Conservation (phyloP, 2,113 vertebrate genomes). For the Engraulis encrasicolus region DNA sequence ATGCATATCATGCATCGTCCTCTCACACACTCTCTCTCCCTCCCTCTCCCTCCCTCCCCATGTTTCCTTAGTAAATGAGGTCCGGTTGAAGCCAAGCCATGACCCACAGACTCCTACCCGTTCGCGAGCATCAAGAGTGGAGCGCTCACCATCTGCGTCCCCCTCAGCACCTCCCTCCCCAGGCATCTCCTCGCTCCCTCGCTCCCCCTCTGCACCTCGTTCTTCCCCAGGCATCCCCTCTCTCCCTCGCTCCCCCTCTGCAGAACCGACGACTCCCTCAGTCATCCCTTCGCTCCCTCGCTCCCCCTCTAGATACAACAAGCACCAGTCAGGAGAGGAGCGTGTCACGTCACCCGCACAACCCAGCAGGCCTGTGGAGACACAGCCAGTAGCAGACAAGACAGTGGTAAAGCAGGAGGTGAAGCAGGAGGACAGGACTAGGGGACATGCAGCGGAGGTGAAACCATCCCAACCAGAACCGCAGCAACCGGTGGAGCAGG, state of each 20-base stretch:
- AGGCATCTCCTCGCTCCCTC: slow-evolving; percentile 24
- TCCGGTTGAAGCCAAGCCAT: slow-evolving; percentile 57
- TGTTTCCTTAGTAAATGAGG: slow-evolving; percentile 70
- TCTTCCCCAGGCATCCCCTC: background rate
- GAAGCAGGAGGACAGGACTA: slow-evolving; percentile 25
- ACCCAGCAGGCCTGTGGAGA: slow-evolving; percentile 18
- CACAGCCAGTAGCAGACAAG: slow-evolving; percentile 22
- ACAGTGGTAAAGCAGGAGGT: slow-evolving; percentile 45
- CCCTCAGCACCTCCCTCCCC: slow-evolving; percentile 25
- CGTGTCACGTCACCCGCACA: background rate
- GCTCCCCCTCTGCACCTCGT: slow-evolving; percentile 11
- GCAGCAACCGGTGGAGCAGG: slow-evolving; percentile 42
- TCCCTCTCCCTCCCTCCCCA: background rate
- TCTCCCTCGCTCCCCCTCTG: background rate
- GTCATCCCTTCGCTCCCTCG: background rate
- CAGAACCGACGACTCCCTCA: too few species aligned
- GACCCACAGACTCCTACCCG: slow-evolving; percentile 45
- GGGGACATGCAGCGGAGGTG: slow-evolving; percentile 34
- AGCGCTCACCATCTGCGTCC: slow-evolving; percentile 27
- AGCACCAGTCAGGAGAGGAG: too few species aligned
- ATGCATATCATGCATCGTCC: too few species aligned
- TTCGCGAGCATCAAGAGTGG: slow-evolving; percentile 47
- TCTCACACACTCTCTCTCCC: background rate
- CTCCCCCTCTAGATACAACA: background rate
- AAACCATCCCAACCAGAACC: slow-evolving; percentile 64